These are phyloP conservation scores for Hylaeus volcanicus DNA, from an alignment of 1,140 invertebrate genomes.

Conservation along the genomic window DNA sequence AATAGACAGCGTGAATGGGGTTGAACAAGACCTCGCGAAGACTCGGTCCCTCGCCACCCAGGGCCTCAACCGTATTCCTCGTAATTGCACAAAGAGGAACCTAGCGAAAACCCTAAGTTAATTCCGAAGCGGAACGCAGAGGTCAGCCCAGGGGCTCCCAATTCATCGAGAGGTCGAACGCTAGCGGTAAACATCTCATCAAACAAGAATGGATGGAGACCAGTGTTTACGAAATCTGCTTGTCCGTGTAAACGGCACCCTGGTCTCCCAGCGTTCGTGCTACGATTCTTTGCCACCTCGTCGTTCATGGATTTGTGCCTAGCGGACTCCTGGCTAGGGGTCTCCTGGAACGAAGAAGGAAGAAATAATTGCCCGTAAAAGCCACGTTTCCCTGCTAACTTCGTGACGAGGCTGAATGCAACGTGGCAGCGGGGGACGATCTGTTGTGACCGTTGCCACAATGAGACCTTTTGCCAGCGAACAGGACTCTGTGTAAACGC, in stretches of 20 bases:
- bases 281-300: slow-evolving; percentile 38
- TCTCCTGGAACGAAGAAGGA: slow-evolving; percentile 27
- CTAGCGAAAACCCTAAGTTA: background rate
- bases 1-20: background rate
- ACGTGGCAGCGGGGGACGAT: slow-evolving; percentile 65
- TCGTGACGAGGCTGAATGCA: slow-evolving; percentile 59
- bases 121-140: background rate
- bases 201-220: slow-evolving; percentile 8
- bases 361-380: slow-evolving; percentile 70
- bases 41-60: background rate
- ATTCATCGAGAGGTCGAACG: background rate
- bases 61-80: too few species aligned
- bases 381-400: slow-evolving; percentile 57
- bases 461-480: slow-evolving; percentile 64
- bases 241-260: background rate
- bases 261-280: slow-evolving; percentile 36
- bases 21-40: background rate
- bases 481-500: slow-evolving; percentile 61
- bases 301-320: background rate
- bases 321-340: background rate
- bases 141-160: background rate
- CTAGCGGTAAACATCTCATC: slow-evolving; percentile 27
- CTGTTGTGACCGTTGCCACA: slow-evolving; percentile 71
- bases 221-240: slow-evolving; percentile 41
- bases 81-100: background rate